Conservation (phyloP, 2,113 vertebrate genomes). For the Dromaius novaehollandiae region DNA sequence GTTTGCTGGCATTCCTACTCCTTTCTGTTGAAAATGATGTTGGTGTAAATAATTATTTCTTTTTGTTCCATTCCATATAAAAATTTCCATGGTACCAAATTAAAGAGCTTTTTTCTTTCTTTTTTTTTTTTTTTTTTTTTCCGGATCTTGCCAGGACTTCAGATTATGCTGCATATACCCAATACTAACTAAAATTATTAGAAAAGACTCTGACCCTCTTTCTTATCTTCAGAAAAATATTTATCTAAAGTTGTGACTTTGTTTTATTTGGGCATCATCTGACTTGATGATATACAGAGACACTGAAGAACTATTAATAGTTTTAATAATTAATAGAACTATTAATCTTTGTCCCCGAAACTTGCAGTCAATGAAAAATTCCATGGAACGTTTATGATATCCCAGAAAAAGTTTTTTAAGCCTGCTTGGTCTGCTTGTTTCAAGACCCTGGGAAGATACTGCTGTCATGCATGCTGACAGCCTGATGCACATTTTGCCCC, state of each 20-base stretch:
- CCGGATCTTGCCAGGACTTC: neutral
- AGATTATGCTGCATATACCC: neutral
- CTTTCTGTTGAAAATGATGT: neutral
- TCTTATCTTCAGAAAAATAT: neutral
- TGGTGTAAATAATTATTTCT: neutral
- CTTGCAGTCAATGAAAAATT: neutral
- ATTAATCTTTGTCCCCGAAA: neutral
- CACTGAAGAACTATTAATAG: neutral
- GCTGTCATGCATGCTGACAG: neutral
- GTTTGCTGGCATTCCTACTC: neutral
- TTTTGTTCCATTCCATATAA: neutral
- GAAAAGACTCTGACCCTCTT: neutral
- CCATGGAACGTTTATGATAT: neutral
- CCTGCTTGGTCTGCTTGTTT: neutral
- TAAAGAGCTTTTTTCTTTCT: neutral
- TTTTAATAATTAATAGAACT: neutral
- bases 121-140: neutral
- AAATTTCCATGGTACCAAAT: neutral
- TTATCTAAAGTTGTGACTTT: neutral
- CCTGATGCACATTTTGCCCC: neutral
- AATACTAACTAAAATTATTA: neutral
- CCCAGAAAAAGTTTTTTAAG: neutral
- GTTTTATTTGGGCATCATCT: neutral
- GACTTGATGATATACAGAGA: neutral
- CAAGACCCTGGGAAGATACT: neutral